Evolutionary conservation across 1,140 invertebrate species (phyloP).

Genomic region (Bombyx mori): DNA sequence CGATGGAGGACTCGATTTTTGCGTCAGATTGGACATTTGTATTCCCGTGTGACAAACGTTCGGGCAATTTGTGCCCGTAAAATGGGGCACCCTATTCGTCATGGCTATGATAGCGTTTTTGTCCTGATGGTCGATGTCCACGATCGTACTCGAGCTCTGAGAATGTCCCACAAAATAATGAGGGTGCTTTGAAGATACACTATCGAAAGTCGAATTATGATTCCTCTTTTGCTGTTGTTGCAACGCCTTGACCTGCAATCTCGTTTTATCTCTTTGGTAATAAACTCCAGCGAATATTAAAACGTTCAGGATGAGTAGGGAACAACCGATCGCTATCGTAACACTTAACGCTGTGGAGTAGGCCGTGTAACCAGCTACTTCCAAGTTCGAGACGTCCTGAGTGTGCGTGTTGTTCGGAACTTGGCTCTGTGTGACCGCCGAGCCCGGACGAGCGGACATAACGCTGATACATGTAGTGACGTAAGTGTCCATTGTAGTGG

Average conservation of each 20-base stretch:
- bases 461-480: conserved; percentile 74
- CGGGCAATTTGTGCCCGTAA: conserved; percentile 62
- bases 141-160: conserved; percentile 81
- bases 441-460: conserved; percentile 64
- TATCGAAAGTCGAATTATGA: conserved; percentile 80
- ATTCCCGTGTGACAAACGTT: conserved; percentile 75
- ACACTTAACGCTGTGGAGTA: conserved; percentile 88
- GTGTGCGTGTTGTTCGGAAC: conserved; percentile 72
- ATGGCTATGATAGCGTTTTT: conserved; percentile 77
- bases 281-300: conserved; percentile 90
- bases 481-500: conserved; percentile 73
- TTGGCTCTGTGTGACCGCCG: conserved; percentile 61
- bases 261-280: conserved; percentile 87
- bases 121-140: conserved; percentile 85
- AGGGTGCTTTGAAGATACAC: conserved; percentile 76
- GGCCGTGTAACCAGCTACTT: conserved; percentile 82
- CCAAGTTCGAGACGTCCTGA: conserved; percentile 75
- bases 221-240: conserved; percentile 79
- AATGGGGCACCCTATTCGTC: conserved; percentile 67
- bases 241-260: conserved; percentile 83
- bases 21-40: conserved; percentile 72
- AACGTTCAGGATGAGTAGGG: conserved; percentile 88
- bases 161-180: conserved; percentile 78
- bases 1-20: conserved; percentile 73
- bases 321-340: conserved; percentile 91